phyloP scores from a whole-genome alignment of 2,797 vertebrate genomes.

The Apogon talboti region DNA sequence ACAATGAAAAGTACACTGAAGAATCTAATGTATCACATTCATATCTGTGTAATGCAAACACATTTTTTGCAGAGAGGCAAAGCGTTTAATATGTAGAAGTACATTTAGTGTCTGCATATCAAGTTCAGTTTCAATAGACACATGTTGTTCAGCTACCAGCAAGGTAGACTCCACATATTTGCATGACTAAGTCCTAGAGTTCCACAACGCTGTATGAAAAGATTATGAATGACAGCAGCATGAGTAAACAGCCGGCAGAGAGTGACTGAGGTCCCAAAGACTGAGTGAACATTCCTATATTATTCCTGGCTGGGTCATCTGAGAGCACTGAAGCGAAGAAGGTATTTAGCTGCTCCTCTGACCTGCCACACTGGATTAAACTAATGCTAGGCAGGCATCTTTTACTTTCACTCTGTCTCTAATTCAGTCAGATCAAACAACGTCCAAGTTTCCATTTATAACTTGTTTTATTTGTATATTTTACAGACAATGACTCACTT shows the following conservation, averaged over 20 bases:
- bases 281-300: constrained; percentile 49
- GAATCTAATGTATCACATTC: too few species aligned
- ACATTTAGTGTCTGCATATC: constrained; percentile 16
- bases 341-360: constrained; percentile 53
- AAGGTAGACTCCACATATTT: constrained; percentile 42
- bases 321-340: constrained; percentile 40
- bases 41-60: too few species aligned
- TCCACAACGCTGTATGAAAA: constrained; percentile 43
- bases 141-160: constrained; percentile 31
- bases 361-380: constrained; percentile 49
- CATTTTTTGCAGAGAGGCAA: not conserved
- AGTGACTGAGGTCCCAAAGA: constrained; percentile 30
- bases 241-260: constrained; percentile 47
- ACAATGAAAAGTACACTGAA: too few species aligned
- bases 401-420: constrained; percentile 31
- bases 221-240: constrained; percentile 53
- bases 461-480: not conserved
- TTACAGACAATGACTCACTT: constrained; percentile 4
- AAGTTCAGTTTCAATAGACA: constrained; percentile 20
- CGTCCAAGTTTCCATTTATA: not conserved
- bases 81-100: not conserved
- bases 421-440: constrained; percentile 30
- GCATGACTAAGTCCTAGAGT: constrained; percentile 36
- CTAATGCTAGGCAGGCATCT: constrained; percentile 27
- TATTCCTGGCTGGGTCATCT: constrained; percentile 53